These are phyloP conservation scores for Agrochola lota DNA, from an alignment of 2,888 invertebrate genomes.

Conservation along the genomic window DNA sequence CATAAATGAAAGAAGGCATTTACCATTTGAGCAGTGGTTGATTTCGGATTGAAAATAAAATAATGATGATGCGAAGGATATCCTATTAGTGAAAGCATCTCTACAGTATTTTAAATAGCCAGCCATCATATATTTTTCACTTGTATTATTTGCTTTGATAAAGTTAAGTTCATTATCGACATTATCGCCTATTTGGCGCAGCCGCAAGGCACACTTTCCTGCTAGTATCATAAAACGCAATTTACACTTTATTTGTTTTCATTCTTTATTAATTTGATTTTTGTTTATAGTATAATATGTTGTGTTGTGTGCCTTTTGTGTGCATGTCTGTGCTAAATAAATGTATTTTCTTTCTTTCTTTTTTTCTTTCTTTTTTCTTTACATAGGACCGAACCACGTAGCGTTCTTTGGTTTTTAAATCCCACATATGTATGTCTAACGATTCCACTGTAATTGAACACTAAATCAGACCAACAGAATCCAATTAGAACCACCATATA, in stretches of 20 bases:
- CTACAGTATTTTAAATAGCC: not conserved
- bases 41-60: not conserved
- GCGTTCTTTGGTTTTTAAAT: not conserved
- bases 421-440: conserved; percentile 1
- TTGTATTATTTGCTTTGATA: not conserved
- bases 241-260: no score
- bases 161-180: not conserved
- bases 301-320: no score
- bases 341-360: no score
- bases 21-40: not conserved
- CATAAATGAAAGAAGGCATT: not conserved
- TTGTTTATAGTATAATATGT: no score
- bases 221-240: no score
- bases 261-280: no score
- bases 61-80: not conserved
- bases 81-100: not conserved
- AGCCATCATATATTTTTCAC: not conserved
- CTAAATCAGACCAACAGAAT: conserved; percentile 16
- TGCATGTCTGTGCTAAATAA: no score
- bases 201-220: no score
- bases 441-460: conserved; percentile 6
- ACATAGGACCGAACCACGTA: not conserved
- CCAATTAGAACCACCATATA: conserved; percentile 38
- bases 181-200: no score
- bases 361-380: no score